A percentile compares a stretch with the other conserved stretches of the same genome.
These are phyloP conservation scores for Copsychus sechellarum DNA, from an alignment of 2,113 vertebrate species.

Conservation along the genomic window DNA sequence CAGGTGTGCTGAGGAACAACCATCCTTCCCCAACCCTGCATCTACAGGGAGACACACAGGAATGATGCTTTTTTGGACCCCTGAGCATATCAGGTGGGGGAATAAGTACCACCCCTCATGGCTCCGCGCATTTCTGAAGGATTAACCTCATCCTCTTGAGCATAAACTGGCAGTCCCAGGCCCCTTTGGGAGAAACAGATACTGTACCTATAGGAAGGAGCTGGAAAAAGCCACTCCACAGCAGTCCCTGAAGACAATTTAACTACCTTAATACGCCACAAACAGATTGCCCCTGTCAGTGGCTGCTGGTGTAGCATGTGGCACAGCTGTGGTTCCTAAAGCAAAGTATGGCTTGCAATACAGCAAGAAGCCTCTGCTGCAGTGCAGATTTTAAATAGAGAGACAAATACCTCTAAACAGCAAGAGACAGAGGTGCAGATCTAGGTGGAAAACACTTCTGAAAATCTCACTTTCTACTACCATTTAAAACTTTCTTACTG, in stretches of 20 bases:
- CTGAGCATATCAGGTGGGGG: not conserved
- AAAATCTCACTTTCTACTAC: not conserved
- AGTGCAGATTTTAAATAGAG: not conserved
- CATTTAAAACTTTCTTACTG: not conserved
- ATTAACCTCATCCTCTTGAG: not conserved
- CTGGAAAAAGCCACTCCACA: not conserved
- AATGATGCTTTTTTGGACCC: not conserved
- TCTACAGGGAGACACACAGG: fast-evolving
- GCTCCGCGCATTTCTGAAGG: not conserved
- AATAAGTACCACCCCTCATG: fast-evolving
- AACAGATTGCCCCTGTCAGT: not conserved
- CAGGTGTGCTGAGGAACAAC: not conserved
- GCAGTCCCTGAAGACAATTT: not conserved
- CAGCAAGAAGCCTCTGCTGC: not conserved
- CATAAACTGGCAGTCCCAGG: not conserved
- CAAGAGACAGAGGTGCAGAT: not conserved
- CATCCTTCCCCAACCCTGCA: not conserved
- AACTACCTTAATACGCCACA: not conserved
- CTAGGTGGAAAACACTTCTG: not conserved
- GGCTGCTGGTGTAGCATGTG: not conserved
- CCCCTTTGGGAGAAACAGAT: not conserved
- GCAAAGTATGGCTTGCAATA: not conserved
- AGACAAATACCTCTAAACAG: not conserved
- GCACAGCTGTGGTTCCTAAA: not conserved
- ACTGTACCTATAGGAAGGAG: not conserved